Evolutionary conservation across 2,113 vertebrate genomes (phyloP), one percentile per base, ranked within the genome.

Genomic region (Scortum barcoo): DNA sequence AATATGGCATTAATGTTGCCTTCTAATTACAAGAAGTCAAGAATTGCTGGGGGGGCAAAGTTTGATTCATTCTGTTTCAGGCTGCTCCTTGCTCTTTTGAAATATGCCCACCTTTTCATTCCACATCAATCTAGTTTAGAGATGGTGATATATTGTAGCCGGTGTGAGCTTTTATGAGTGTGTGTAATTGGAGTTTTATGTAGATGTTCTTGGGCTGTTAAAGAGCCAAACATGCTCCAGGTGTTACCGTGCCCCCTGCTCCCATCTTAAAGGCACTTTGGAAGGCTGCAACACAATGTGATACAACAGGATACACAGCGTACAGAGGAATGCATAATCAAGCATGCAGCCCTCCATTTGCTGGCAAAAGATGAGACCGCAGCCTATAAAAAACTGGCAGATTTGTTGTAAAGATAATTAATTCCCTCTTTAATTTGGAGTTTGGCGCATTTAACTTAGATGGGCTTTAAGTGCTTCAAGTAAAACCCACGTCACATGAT

Each of bases 121-220:
- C 42, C 65, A 81, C 91, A 92, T 91, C 87, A 85, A 89, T 93
- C 78, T 85, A 68, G 60, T 93, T 90, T 89, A 83, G 72, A 76
- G 78, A 48, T 7, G 44, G 33, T 86, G 86, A 87, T 91, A 83
- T 91, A 89, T 80, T 28, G 84, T 58, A 28, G 72, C 48, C 22
- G 20, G 56, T 82, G 83, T 66, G 63, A 67, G 63, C 68, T 92
- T 94, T 93, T 92, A 91, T 72, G 91, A 86, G 68, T 77, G 76
- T 90, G 83, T 89, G 86, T 90, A 90, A 92, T 92, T 92, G 85
- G 72, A 87, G 77, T 87, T 93, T 93, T 93, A 93, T 90, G 88
- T 89, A 87, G 80, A 91, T 87, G 85, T 88, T 89, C 70, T 81
- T 76, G 57, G 68, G 83, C 73, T 65, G 79, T 90, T 92, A 85